Evolutionary conservation across 2,113 vertebrate species (phyloP).

Genomic region (Sceloporus undulatus): DNA sequence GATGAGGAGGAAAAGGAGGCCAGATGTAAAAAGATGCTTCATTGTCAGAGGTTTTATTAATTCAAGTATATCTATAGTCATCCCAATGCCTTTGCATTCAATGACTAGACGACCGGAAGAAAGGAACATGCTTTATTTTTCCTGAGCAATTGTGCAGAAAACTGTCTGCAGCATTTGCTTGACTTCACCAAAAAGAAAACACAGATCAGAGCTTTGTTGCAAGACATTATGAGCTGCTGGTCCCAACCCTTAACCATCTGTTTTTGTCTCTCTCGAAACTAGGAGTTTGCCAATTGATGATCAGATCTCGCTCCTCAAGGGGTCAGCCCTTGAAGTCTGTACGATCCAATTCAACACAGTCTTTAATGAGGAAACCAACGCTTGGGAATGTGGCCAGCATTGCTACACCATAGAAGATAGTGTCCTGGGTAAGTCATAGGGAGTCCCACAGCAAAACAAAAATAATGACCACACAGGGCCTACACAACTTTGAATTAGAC

Average conservation of each 20-base stretch:
- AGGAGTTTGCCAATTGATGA: conserved; percentile 72
- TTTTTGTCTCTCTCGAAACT: rapidly evolving
- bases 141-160: not conserved
- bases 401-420: conserved; percentile 66
- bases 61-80: too few relatives aligned
- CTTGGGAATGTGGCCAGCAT: conserved; percentile 72
- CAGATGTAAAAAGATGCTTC: too few relatives aligned
- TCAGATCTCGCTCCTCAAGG: conserved; percentile 81
- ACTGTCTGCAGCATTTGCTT: not conserved
- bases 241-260: not conserved
- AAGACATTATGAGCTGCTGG: not conserved
- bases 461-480: too few relatives aligned
- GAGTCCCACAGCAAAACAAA: too few relatives aligned
- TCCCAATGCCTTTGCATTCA: too few relatives aligned
- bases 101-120: too few relatives aligned
- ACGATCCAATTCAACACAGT: conserved; percentile 72
- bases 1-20: too few relatives aligned
- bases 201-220: not conserved
- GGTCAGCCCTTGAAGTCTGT: conserved; percentile 69
- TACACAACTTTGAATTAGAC: too few relatives aligned
- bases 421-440: conserved; percentile 48
- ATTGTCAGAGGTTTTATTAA: too few relatives aligned
- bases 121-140: not conserved
- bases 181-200: not conserved
- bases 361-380: conserved; percentile 68